Evolutionary conservation across 2,797 vertebrate species (phyloP).

Genomic region (Gouania willdenowi): DNA sequence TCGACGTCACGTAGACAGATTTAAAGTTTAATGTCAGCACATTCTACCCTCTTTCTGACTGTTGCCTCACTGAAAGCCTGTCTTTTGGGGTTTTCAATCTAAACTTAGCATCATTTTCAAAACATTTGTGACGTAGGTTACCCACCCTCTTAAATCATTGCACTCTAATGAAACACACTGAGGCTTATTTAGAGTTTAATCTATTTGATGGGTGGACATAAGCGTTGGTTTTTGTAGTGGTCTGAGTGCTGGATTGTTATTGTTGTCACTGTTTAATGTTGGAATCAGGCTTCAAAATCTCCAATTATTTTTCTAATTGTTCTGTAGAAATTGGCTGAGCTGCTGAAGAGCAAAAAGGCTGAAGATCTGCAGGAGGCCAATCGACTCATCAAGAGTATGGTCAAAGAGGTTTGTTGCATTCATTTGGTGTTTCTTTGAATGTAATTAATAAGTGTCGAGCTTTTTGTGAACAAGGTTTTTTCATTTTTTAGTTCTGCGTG

Average conservation of each 20-base stretch:
- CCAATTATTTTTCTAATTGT: neutral
- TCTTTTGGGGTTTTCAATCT: too few relatives aligned
- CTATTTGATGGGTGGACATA: slow-evolving; percentile 8
- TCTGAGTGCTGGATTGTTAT: slow-evolving; percentile 1
- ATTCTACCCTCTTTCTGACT: neutral
- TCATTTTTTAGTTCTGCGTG: too few relatives aligned
- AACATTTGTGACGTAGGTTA: neutral
- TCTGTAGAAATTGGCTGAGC: slow-evolving; percentile 83
- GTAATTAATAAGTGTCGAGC: too few relatives aligned
- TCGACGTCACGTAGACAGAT: too few relatives aligned
- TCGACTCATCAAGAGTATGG: slow-evolving; percentile 94
- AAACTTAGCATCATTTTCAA: too few relatives aligned
- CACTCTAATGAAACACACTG: neutral
- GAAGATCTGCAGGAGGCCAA: slow-evolving; percentile 95
- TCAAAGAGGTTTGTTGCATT: slow-evolving; percentile 85
- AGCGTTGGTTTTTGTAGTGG: slow-evolving; percentile 19
- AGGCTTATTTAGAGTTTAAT: slow-evolving; percentile 15
- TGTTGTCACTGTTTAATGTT: neutral
- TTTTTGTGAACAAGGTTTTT: too few relatives aligned
- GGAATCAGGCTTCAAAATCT: slow-evolving; percentile 6
- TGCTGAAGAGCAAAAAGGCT: slow-evolving; percentile 94
- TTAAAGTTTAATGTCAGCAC: too few relatives aligned
- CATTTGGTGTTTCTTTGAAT: too few relatives aligned
- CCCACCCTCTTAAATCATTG: neutral
- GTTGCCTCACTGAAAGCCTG: neutral